A percentile compares a stretch with the other conserved stretches of the same genome.
These are phyloP conservation scores for Archips xylosteana DNA, from an alignment of 2,888 invertebrate genomes.

Conservation along the genomic window DNA sequence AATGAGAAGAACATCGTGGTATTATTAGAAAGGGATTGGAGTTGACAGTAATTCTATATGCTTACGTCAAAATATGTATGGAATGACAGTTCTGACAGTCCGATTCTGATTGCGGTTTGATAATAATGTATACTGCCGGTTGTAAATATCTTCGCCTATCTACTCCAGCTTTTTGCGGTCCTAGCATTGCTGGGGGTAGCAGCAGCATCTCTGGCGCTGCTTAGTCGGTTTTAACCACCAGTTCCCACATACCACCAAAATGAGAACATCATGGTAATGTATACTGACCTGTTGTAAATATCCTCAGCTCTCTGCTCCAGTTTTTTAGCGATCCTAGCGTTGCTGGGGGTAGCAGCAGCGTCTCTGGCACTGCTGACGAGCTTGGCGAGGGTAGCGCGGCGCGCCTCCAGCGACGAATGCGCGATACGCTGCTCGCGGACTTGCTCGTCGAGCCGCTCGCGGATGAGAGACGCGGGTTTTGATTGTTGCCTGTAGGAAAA, in stretches of 20 bases:
- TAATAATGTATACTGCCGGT: no score
- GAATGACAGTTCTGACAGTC: no score
- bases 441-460: slow-evolving; percentile 95
- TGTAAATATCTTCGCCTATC: no score
- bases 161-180: no score
- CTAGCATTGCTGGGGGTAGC: not conserved
- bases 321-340: slow-evolving; percentile 94
- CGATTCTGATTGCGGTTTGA: no score
- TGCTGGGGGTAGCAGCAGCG: slow-evolving; percentile 92
- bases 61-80: no score
- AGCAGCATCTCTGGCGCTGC: not conserved
- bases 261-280: not conserved
- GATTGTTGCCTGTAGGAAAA: slow-evolving; percentile 83
- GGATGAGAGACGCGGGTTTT: slow-evolving; percentile 94
- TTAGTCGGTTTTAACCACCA: not conserved
- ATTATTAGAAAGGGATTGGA: no score
- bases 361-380: slow-evolving; percentile 92
- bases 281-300: slow-evolving; percentile 86
- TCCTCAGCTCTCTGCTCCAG: slow-evolving; percentile 96
- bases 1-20: not conserved
- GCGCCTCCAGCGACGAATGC: slow-evolving; percentile 94
- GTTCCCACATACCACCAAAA: not conserved
- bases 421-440: slow-evolving; percentile 93
- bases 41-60: no score
- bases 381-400: slow-evolving; percentile 93